These are phyloP conservation scores for Cerceris rybyensis DNA, from an alignment of 2,888 invertebrate genomes.

Conservation along the genomic window DNA sequence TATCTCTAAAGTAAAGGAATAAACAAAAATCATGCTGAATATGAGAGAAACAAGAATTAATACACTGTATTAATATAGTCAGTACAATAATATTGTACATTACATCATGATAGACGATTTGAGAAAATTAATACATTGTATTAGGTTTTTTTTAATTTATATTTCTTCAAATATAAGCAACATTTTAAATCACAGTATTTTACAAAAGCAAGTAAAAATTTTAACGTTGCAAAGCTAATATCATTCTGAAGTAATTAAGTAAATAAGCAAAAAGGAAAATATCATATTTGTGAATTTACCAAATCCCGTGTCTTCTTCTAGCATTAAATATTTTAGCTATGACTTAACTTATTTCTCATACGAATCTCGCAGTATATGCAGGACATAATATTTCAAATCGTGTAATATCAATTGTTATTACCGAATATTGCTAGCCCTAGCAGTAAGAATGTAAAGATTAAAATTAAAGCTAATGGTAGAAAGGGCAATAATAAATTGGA, in stretches of 20 bases:
- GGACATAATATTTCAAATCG: background rate
- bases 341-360: no score
- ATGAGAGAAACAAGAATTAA: conserved; percentile 9
- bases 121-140: conserved; percentile 39
- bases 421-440: background rate
- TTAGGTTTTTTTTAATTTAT: conserved; percentile 1
- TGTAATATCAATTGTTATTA: conserved; percentile 20
- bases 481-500: no score
- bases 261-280: no score
- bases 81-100: conserved; percentile 11
- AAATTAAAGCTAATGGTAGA: conserved; percentile 9
- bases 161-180: background rate
- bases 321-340: no score
- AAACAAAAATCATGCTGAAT: background rate
- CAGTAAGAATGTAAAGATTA: conserved; percentile 2
- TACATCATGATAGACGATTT: background rate
- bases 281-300: no score
- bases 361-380: background rate
- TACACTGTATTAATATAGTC: conserved; percentile 19
- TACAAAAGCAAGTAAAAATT: no score
- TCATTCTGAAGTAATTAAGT: no score
- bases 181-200: background rate
- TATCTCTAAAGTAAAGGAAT: background rate
- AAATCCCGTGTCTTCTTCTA: no score
- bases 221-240: no score